A percentile compares a stretch with the other conserved stretches of the same genome.
These are phyloP conservation scores for Sabatieria punctata DNA, from an alignment of 2,888 invertebrate species.

Conservation along the genomic window DNA sequence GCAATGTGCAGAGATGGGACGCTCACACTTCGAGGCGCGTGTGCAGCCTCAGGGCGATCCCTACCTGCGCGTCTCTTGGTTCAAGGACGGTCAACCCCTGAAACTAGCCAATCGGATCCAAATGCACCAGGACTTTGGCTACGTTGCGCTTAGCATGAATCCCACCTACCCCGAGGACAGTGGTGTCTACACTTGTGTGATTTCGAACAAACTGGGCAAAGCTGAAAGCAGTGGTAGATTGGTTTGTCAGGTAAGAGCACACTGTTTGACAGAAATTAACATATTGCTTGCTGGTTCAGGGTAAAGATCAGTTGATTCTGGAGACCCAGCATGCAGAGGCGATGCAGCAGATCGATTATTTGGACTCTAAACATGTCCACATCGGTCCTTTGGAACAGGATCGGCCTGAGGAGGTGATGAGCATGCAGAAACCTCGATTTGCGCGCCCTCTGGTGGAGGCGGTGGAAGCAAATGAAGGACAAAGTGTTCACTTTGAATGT, in stretches of 20 bases:
- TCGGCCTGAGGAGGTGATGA: constrained; percentile 26
- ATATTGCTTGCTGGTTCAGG: constrained; percentile 13
- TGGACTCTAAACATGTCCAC: constrained; percentile 43
- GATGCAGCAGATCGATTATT: constrained; percentile 66
- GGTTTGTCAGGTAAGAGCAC: too few species aligned
- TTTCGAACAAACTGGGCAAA: constrained; percentile 36
- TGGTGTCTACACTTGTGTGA: constrained; percentile 74
- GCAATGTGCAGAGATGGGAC: constrained; percentile 81
- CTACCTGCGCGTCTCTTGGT: constrained; percentile 52
- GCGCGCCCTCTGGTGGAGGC: constrained; percentile 18
- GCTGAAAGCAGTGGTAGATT: constrained; percentile 12
- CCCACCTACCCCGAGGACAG: constrained; percentile 70
- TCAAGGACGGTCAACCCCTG: constrained; percentile 41
- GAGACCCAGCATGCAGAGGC: constrained; percentile 80
- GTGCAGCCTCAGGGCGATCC: constrained; percentile 93
- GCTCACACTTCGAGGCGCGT: constrained; percentile 89
- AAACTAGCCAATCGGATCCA: constrained; percentile 34
- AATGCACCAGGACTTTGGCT: constrained; percentile 25
- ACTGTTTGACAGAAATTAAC: constrained; percentile 45
- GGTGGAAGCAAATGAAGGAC: constrained; percentile 50
- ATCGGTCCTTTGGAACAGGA: constrained; percentile 26
- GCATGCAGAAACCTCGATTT: constrained; percentile 24
- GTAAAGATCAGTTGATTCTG: constrained; percentile 31
- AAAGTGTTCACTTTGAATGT: constrained; percentile 91
- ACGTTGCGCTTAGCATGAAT: constrained; percentile 24